Evolutionary conservation across 1,140 invertebrate species (phyloP).

Genomic region (Micrasema longulum): DNA sequence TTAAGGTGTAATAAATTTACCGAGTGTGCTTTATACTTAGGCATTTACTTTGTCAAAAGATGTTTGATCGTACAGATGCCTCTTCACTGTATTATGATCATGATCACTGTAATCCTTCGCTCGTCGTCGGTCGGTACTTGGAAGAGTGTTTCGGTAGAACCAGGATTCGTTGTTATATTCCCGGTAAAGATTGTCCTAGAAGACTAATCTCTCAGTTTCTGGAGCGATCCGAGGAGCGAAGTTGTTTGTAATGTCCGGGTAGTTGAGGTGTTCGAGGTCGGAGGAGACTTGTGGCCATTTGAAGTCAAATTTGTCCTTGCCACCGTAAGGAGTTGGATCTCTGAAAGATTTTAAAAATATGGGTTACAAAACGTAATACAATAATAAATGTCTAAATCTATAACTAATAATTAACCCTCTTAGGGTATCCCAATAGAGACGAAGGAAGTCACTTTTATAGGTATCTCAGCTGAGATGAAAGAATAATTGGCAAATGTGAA

Average conservation of each 20-base stretch:
- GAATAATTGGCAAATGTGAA: no score
- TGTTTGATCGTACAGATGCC: no score
- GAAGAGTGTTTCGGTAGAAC: slow-evolving; percentile 9
- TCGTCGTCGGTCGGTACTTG: background rate
- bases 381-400: no score
- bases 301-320: slow-evolving; percentile 65
- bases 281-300: slow-evolving; percentile 67
- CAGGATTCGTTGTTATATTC: slow-evolving; percentile 60
- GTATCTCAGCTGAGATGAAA: no score
- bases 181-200: slow-evolving; percentile 72
- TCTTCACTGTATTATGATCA: slow-evolving; percentile 9
- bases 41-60: no score
- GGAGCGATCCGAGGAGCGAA: slow-evolving; percentile 66
- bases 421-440: no score
- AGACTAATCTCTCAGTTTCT: slow-evolving; percentile 66
- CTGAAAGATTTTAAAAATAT: no score
- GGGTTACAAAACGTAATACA: no score
- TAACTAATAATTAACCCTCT: no score
- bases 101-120: slow-evolving; percentile 13
- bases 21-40: no score
- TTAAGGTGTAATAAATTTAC: no score
- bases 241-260: slow-evolving; percentile 68
- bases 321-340: slow-evolving; percentile 68
- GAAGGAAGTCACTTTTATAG: no score
- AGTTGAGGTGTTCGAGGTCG: slow-evolving; percentile 65